Conservation (phyloP, 1,140 invertebrate genomes). For the Nasonia vitripennis region DNA sequence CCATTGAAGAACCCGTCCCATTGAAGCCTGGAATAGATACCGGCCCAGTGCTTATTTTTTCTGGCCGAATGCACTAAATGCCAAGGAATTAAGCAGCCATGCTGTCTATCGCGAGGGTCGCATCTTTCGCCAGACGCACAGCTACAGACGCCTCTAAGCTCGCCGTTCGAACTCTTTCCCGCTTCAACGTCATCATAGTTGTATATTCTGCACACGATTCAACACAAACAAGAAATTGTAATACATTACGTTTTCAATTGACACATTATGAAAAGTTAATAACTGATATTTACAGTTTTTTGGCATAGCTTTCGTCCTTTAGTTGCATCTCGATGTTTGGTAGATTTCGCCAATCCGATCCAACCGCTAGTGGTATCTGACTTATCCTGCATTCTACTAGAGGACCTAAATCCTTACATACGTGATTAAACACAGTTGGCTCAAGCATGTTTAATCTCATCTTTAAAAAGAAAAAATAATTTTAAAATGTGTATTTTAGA, state of each 20-base stretch:
- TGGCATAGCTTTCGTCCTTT: conserved; percentile 81
- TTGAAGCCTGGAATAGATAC: conserved; percentile 82
- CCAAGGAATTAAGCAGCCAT: conserved; percentile 92
- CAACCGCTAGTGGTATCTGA: conserved; percentile 84
- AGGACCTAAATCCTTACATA: conserved; percentile 90
- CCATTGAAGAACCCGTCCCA: conserved; percentile 92
- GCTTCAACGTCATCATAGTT: conserved; percentile 83
- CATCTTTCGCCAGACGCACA: conserved; percentile 82
- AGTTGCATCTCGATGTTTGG: conserved; percentile 85
- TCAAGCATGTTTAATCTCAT: conserved; percentile 63
- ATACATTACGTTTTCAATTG: background rate
- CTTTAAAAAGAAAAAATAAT: conserved; percentile 53
- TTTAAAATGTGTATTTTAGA: conserved; percentile 15
- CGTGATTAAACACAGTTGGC: conserved; percentile 84
- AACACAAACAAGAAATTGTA: background rate
- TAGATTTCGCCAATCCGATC: conserved; percentile 91
- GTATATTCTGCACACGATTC: conserved; percentile 73
- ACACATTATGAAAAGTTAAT: background rate
- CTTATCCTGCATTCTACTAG: conserved; percentile 86
- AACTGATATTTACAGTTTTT: conserved; percentile 77
- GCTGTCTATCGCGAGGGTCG: conserved; percentile 84
- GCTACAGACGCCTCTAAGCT: conserved; percentile 86
- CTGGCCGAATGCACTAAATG: conserved; percentile 93
- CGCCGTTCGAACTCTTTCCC: conserved; percentile 77
- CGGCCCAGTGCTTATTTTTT: conserved; percentile 90